Percentiles rank a stretch among this genome's conserved stretches.
These are phyloP conservation scores for Actinernus sp. DNA, from an alignment of 92 coral and sea anemone species.

Conservation along the genomic window DNA sequence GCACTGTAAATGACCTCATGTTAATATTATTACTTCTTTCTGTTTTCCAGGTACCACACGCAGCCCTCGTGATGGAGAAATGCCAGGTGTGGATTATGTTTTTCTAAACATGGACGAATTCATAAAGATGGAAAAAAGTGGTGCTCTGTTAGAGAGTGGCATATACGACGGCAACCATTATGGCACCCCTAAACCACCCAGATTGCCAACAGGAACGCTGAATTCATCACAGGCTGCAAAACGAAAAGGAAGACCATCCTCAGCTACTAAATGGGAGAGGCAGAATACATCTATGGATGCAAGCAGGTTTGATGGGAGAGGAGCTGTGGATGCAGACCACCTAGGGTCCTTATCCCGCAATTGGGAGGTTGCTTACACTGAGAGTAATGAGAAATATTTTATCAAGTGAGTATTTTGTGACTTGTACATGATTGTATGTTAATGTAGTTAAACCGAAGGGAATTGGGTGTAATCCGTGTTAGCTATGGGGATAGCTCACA, in stretches of 20 bases:
- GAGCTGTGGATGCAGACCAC: conserved; percentile 63
- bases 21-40: neutral
- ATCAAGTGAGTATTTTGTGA: conserved; percentile 86
- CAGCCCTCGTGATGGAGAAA: conserved; percentile 85
- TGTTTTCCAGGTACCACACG: conserved; percentile 87
- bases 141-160: conserved; percentile 89
- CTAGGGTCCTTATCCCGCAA: conserved; percentile 88
- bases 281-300: neutral
- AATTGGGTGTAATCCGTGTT: too few species aligned
- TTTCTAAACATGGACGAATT: conserved; percentile 86
- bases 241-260: neutral
- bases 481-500: too few species aligned
- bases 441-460: too few species aligned
- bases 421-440: too few species aligned
- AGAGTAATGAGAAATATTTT: conserved; percentile 88
- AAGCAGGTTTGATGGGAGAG: too few species aligned
- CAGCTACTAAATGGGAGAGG: neutral
- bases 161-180: conserved; percentile 92
- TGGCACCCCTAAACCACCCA: conserved; percentile 99
- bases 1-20: too few species aligned
- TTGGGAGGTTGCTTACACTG: conserved; percentile 97
- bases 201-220: conserved; percentile 39
- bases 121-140: conserved; percentile 73
- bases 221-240: neutral
- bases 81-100: conserved; percentile 91